Conservation (phyloP, 37 sponge, comb jelly and placozoan genomes). For the Diacarnus erythraeanus region DNA sequence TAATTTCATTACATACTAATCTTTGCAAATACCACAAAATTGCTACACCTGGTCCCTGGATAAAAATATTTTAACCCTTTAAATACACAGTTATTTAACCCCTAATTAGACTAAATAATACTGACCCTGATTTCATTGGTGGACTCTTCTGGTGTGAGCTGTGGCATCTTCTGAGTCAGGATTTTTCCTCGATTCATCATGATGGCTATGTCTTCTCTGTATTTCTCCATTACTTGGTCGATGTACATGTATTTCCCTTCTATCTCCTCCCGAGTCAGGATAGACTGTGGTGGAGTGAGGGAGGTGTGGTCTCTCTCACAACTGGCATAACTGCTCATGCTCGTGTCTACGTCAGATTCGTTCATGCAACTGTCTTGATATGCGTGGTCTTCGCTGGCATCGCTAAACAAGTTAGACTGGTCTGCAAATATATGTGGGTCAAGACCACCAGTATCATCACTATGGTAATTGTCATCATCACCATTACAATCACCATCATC, state of each 20-base stretch:
- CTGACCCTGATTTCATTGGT: not conserved
- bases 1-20: too few species aligned
- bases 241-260: not conserved
- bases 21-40: too few species aligned
- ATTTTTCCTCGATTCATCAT: not conserved
- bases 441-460: not conserved
- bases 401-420: not conserved
- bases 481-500: not conserved
- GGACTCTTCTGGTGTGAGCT: not conserved
- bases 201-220: not conserved
- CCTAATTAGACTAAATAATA: not conserved
- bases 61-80: too few species aligned
- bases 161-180: not conserved
- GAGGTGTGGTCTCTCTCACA: not conserved
- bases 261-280: not conserved
- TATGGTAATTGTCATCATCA: too few species aligned
- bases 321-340: not conserved
- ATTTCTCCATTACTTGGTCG: not conserved
- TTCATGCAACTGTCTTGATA: too few species aligned
- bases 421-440: not conserved
- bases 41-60: too few species aligned
- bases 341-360: not conserved
- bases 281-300: not conserved
- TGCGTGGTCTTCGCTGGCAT: not conserved
- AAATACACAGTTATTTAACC: not conserved